phyloP scores from a whole-genome alignment of 2,797 vertebrate species.

The Chloroceryle amazona region DNA sequence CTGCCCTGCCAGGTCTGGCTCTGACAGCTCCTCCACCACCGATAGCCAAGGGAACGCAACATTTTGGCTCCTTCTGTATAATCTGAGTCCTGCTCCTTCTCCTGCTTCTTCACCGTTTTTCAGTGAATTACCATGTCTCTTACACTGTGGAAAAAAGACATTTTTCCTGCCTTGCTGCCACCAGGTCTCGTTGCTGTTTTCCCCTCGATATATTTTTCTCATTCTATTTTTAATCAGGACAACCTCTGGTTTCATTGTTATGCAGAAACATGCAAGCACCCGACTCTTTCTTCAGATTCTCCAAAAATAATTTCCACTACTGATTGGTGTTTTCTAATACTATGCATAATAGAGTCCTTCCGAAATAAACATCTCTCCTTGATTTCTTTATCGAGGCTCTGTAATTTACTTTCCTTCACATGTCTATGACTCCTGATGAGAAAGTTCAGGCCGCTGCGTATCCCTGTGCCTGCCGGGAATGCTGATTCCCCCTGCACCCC shows the following conservation, averaged over 20 bases:
- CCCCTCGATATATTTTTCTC: not conserved
- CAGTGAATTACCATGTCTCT: not conserved
- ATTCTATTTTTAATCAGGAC: not conserved
- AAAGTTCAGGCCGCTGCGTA: accelerated
- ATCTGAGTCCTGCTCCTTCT: not conserved
- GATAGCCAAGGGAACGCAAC: accelerated
- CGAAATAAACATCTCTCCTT: not conserved
- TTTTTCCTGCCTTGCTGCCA: not conserved
- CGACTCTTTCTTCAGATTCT: not conserved
- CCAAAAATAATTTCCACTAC: not conserved
- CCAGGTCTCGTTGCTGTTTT: not conserved
- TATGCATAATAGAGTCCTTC: not conserved
- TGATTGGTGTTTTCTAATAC: conserved; percentile 33
- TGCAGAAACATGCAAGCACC: not conserved
- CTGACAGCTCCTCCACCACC: not conserved
- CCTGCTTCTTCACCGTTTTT: not conserved
- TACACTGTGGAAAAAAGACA: accelerated
- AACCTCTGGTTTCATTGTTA: not conserved
- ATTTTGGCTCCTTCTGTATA: not conserved
- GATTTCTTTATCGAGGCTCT: not conserved
- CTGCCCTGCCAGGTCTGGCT: accelerated
- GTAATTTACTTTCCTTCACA: not conserved
- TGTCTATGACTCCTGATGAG: not conserved
- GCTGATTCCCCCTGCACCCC: accelerated
- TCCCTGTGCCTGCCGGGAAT: accelerated